phyloP scores from a whole-genome alignment of 2,888 invertebrate species.

The Drymonia ruficornis region DNA sequence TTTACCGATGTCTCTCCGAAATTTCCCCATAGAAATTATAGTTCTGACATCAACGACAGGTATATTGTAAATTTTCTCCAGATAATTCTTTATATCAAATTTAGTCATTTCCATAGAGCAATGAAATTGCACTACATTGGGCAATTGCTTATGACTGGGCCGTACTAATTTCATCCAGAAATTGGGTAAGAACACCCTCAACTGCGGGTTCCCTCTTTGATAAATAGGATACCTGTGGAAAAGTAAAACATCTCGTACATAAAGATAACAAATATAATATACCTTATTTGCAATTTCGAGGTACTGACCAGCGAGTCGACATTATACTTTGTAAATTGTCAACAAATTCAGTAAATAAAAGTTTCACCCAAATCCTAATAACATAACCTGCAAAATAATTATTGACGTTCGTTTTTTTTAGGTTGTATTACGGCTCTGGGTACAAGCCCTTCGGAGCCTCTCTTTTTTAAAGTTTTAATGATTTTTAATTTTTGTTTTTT shows the following conservation, averaged over 20 bases:
- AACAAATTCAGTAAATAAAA: not conserved
- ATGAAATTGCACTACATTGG: constrained; percentile 94
- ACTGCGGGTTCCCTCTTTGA: constrained; percentile 96
- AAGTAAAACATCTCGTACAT: not conserved
- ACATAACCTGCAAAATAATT: too few relatives aligned
- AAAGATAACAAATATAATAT: not conserved
- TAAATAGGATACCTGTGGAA: constrained; percentile 94
- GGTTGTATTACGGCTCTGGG: too few relatives aligned
- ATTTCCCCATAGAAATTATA: constrained; percentile 88
- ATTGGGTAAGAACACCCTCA: constrained; percentile 96
- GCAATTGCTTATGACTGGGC: constrained; percentile 87
- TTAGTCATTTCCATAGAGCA: constrained; percentile 98
- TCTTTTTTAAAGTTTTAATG: too few relatives aligned
- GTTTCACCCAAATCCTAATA: too few relatives aligned
- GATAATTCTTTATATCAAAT: constrained; percentile 95
- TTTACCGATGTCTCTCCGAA: constrained; percentile 83
- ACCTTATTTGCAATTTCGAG: not conserved
- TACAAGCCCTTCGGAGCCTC: too few relatives aligned
- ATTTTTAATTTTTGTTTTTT: too few relatives aligned
- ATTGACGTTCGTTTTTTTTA: too few relatives aligned
- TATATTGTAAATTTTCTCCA: constrained; percentile 97
- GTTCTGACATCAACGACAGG: constrained; percentile 92
- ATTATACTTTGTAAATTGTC: constrained; percentile 38
- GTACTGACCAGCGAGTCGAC: constrained; percentile 72
- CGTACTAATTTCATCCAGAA: constrained; percentile 98